Conservation (phyloP, 2,797 vertebrate species). For the Oophaga sylvatica region DNA sequence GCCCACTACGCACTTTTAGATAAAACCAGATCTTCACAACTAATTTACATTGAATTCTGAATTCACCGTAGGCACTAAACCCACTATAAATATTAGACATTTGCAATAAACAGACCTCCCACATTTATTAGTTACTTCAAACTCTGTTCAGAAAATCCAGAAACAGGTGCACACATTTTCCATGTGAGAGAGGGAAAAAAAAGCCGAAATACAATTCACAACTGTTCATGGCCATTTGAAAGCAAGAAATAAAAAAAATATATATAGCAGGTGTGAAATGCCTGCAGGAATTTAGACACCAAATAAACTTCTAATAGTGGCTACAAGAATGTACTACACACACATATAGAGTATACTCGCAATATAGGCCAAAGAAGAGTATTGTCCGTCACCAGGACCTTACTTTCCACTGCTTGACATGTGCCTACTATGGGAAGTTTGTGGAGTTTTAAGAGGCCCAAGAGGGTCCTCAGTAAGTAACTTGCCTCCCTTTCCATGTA, state of each 20-base stretch:
- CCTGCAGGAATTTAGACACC: slow-evolving; percentile 60
- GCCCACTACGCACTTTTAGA: neutral
- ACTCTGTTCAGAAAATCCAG: neutral
- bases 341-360: neutral
- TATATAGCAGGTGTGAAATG: slow-evolving; percentile 60
- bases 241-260: slow-evolving; percentile 59
- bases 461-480: too few relatives aligned
- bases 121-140: neutral
- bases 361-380: neutral
- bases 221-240: slow-evolving; percentile 60
- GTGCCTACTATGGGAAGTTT: too few relatives aligned
- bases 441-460: too few relatives aligned
- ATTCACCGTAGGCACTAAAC: neutral
- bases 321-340: slow-evolving; percentile 57
- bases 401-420: too few relatives aligned
- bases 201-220: neutral
- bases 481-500: too few relatives aligned
- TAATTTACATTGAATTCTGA: neutral
- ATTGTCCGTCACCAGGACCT: neutral
- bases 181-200: neutral
- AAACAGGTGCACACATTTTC: slow-evolving; percentile 27
- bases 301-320: slow-evolving; percentile 33
- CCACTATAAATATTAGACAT: neutral
- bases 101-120: neutral
- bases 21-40: neutral